phyloP scores from a whole-genome alignment of 1,140 invertebrate species.

The Adoxophyes honmai region DNA sequence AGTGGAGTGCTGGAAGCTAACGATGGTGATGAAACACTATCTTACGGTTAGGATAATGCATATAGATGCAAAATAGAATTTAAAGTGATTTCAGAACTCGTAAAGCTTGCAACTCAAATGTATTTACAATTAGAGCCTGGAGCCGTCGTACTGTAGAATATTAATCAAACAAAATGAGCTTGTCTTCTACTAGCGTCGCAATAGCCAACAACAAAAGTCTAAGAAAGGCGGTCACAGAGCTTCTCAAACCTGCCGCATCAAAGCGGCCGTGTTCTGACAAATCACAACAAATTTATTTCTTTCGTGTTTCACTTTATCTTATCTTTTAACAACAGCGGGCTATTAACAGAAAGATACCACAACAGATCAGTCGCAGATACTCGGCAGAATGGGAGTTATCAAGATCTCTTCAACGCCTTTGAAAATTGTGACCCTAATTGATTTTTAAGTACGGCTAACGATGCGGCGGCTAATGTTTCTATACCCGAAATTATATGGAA shows the following conservation, averaged over 20 bases:
- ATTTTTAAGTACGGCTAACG: constrained; percentile 15
- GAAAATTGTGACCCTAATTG: constrained; percentile 17
- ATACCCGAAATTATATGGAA: constrained; percentile 6
- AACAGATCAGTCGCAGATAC: constrained; percentile 11
- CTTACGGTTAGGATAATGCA: too few species aligned
- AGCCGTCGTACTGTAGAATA: too few species aligned
- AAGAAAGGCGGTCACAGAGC: background rate
- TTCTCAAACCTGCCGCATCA: background rate
- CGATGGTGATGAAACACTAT: too few species aligned
- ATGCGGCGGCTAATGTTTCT: constrained; percentile 4
- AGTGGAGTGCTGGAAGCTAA: too few species aligned
- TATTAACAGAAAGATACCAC: constrained; percentile 8
- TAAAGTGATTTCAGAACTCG: too few species aligned
- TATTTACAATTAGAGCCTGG: too few species aligned
- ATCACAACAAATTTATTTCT: constrained; percentile 14
- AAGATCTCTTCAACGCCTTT: constrained; percentile 12
- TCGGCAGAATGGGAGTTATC: constrained; percentile 3
- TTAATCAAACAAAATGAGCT: too few species aligned
- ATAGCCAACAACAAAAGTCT: background rate
- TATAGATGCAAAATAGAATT: too few species aligned
- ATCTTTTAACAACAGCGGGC: constrained; percentile 13
- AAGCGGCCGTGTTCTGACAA: background rate
- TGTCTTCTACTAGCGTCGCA: too few species aligned
- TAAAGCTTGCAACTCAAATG: too few species aligned
- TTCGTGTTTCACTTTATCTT: constrained; percentile 8